A percentile compares a stretch with the other conserved stretches of the same genome.
Evolutionary conservation across 2,888 invertebrate genomes (phyloP).

Genomic region (Eupeodes latifasciatus): DNA sequence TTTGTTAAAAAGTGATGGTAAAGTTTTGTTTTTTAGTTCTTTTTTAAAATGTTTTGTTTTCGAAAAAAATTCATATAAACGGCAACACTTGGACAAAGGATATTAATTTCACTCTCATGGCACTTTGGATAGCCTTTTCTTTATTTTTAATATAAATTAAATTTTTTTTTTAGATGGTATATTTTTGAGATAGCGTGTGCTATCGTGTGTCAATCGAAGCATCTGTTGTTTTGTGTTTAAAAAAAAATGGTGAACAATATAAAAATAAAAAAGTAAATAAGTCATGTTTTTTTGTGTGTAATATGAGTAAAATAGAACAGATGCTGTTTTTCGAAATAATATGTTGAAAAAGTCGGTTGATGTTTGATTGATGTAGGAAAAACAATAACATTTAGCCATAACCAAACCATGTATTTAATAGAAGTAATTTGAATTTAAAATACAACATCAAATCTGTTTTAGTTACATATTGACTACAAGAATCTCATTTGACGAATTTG

Average conservation of each 20-base stretch:
- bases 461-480: too few species aligned
- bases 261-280: slow-evolving; percentile 11
- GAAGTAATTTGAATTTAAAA: too few species aligned
- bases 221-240: slow-evolving; percentile 41
- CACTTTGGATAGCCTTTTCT: slow-evolving; percentile 56
- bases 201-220: slow-evolving; percentile 46
- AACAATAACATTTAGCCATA: too few species aligned
- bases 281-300: slow-evolving; percentile 3
- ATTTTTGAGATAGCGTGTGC: slow-evolving; percentile 47
- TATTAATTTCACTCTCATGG: slow-evolving; percentile 45
- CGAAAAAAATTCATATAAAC: slow-evolving; percentile 19
- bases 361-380: neutral
- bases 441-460: too few species aligned
- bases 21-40: slow-evolving; percentile 38
- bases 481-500: too few species aligned
- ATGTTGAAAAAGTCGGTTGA: neutral
- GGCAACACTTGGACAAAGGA: slow-evolving; percentile 65
- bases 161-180: slow-evolving; percentile 10
- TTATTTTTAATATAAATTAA: too few species aligned
- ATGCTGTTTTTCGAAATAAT: neutral
- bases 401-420: too few species aligned
- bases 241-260: neutral
- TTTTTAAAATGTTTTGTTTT: neutral
- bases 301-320: slow-evolving; percentile 18
- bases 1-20: slow-evolving; percentile 70